Evolutionary conservation across 2,113 vertebrate genomes (phyloP).

Genomic region (Cranoglanis bouderius): DNA sequence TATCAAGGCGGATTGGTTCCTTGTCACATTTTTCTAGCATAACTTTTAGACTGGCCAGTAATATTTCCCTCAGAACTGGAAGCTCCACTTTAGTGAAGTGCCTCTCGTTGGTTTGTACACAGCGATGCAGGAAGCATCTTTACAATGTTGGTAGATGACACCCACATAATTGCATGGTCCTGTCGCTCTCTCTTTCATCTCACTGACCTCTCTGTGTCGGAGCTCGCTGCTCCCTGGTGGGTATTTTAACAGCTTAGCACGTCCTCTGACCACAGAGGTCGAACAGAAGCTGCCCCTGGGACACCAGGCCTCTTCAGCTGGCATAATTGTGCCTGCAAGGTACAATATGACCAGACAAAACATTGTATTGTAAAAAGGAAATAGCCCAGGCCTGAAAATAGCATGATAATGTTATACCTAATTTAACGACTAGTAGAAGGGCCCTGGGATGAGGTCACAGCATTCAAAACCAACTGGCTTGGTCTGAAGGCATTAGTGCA

Average conservation of each 20-base stretch:
- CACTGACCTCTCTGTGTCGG: conserved; percentile 1
- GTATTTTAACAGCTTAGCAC: conserved; percentile 36
- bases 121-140: background rate
- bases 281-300: conserved; percentile 27
- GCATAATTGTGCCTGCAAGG: conserved; percentile 52
- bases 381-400: conserved; percentile 45
- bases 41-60: background rate
- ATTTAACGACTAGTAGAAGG: conserved; percentile 46
- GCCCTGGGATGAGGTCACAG: conserved; percentile 55
- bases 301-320: conserved; percentile 24
- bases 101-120: background rate
- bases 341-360: conserved; percentile 50
- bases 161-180: background rate
- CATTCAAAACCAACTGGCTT: conserved; percentile 37
- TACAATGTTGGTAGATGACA: background rate
- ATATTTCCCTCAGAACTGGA: background rate
- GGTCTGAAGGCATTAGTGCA: conserved; percentile 46
- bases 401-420: conserved; percentile 55
- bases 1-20: conserved; percentile 10
- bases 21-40: conserved; percentile 24
- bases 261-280: conserved; percentile 45
- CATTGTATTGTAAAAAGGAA: conserved; percentile 30
- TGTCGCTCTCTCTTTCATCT: conserved; percentile 11
- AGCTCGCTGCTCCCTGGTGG: conserved; percentile 19
- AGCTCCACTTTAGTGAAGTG: background rate